phyloP scores from a whole-genome alignment of 2,888 invertebrate genomes.

The Altica lythri region DNA sequence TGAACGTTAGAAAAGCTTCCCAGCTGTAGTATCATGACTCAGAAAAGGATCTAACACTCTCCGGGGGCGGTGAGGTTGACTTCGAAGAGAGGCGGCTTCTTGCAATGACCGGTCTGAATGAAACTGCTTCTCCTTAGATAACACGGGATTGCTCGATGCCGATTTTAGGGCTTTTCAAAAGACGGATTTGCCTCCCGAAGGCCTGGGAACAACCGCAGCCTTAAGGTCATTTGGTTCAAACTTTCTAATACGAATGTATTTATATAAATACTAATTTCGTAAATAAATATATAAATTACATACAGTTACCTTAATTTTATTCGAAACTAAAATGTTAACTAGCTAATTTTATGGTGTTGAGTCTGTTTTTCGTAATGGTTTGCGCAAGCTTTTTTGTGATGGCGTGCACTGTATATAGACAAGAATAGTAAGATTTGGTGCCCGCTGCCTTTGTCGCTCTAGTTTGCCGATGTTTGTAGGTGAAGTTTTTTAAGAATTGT shows the following conservation, averaged over 20 bases:
- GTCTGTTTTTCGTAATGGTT: too few species aligned
- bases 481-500: too few species aligned
- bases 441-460: too few species aligned
- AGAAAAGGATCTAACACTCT: slow-evolving; percentile 16
- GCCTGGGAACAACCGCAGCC: background rate
- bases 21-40: slow-evolving; percentile 5
- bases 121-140: slow-evolving; percentile 15
- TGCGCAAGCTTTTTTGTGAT: too few species aligned
- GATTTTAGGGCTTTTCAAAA: slow-evolving; percentile 31
- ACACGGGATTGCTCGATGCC: slow-evolving; percentile 8
- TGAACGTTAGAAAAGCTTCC: background rate
- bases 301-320: too few species aligned
- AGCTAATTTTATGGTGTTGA: too few species aligned
- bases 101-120: slow-evolving; percentile 12
- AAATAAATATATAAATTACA: too few species aligned
- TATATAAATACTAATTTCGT: too few species aligned
- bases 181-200: slow-evolving; percentile 21
- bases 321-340: too few species aligned
- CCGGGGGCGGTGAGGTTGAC: slow-evolving; percentile 6
- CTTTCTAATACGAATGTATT: background rate
- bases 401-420: too few species aligned
- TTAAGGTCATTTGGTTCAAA: slow-evolving; percentile 2
- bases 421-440: too few species aligned
- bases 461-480: too few species aligned
- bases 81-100: slow-evolving; percentile 10